A percentile compares a stretch with the other conserved stretches of the same genome.
phyloP scores from a whole-genome alignment of 1,140 invertebrate species.

The Hypsibius dujardini region DNA sequence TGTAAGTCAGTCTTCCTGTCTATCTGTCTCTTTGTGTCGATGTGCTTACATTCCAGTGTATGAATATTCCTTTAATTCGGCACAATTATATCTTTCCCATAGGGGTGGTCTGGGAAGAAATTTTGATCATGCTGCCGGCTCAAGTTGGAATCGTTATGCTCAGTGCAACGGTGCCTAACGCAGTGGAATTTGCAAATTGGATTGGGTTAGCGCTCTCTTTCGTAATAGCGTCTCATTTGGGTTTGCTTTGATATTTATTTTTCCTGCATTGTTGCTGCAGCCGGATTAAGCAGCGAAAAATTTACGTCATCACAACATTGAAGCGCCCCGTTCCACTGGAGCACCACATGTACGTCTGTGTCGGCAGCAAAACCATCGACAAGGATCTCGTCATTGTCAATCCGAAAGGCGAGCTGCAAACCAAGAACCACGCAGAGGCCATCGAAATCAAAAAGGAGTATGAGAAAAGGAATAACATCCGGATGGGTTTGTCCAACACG shows the following conservation, averaged over 20 bases:
- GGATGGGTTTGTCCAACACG: constrained; percentile 4
- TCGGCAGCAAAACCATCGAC: constrained; percentile 52
- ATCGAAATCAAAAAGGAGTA: constrained; percentile 25
- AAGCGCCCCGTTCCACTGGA: constrained; percentile 86
- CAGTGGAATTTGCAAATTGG: constrained; percentile 90
- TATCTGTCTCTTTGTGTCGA: too few relatives aligned
- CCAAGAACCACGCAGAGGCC: constrained; percentile 37
- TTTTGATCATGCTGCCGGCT: constrained; percentile 77
- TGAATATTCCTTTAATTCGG: too few relatives aligned
- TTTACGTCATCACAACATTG: constrained; percentile 79
- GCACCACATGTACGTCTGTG: constrained; percentile 78
- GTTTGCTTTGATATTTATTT: constrained; percentile 20
- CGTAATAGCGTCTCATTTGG: constrained; percentile 22
- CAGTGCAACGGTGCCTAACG: constrained; percentile 94
- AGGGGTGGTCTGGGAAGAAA: constrained; percentile 92
- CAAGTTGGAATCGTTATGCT: constrained; percentile 91
- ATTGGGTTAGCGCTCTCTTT: constrained; percentile 44
- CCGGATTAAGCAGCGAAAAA: constrained; percentile 69
- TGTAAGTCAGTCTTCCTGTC: too few relatives aligned
- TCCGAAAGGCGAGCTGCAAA: constrained; percentile 4
- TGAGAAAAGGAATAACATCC: constrained; percentile 18
- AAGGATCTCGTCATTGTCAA: constrained; percentile 12
- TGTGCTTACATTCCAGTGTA: too few relatives aligned
- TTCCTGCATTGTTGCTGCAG: constrained; percentile 27
- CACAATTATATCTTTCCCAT: too few relatives aligned